These are phyloP conservation scores for Lipotes vexillifer DNA, from an alignment of 2,113 vertebrate genomes.

Conservation along the genomic window DNA sequence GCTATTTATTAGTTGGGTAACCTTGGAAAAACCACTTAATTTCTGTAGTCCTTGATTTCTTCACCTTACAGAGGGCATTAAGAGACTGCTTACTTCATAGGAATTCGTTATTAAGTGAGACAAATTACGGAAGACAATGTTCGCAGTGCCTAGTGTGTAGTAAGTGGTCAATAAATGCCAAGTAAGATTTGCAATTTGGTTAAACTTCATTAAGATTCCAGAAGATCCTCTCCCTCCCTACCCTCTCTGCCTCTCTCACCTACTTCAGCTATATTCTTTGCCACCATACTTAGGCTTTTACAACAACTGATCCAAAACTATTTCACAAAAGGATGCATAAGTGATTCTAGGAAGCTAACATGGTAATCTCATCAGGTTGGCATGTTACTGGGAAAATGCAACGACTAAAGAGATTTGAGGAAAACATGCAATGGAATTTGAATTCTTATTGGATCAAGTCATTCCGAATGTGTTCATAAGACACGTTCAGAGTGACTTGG, in stretches of 20 bases:
- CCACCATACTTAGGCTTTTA: background rate
- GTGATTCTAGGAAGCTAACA: background rate
- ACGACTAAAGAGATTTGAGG: constrained; percentile 22
- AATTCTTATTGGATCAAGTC: background rate
- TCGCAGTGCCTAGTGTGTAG: background rate
- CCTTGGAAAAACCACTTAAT: background rate
- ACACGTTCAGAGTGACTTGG: background rate
- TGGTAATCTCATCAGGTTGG: background rate
- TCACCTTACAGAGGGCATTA: background rate
- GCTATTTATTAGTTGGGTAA: background rate
- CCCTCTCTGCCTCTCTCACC: background rate
- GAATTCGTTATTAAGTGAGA: background rate
- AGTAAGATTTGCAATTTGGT: background rate
- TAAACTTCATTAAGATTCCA: background rate
- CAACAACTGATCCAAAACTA: background rate
- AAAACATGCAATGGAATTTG: constrained; percentile 18
- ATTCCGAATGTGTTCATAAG: constrained; percentile 27
- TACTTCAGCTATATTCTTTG: background rate
- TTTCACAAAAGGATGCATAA: background rate
- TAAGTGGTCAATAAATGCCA: background rate
- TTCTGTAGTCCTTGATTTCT: constrained; percentile 1
- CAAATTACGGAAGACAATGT: background rate
- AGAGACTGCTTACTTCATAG: background rate
- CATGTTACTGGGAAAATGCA: background rate
- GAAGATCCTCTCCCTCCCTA: background rate